Conservation (phyloP, 2,797 vertebrate species). For the Avahi laniger region DNA sequence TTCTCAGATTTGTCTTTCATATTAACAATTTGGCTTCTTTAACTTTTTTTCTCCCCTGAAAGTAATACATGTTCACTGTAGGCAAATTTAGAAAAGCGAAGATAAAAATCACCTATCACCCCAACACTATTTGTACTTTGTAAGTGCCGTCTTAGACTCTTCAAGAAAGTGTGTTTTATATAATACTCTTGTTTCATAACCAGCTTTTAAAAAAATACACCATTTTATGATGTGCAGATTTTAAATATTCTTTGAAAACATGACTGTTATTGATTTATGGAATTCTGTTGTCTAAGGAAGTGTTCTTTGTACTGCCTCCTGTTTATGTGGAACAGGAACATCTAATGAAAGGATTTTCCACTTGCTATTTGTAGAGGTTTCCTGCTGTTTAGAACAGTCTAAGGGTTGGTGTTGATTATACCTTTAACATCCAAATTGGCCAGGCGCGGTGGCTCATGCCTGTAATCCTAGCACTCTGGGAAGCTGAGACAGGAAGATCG, state of each 20-base stretch:
- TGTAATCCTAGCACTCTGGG: no score
- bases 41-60: neutral
- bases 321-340: neutral
- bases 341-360: neutral
- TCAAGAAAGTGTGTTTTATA: conserved; percentile 18
- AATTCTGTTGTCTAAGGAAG: neutral
- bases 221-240: conserved; percentile 9
- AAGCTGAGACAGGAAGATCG: no score
- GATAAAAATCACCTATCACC: neutral
- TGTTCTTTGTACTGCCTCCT: conserved; percentile 3
- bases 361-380: neutral
- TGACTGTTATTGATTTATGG: neutral
- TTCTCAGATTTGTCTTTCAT: conserved; percentile 10
- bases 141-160: neutral
- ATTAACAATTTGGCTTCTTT: neutral
- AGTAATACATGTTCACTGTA: neutral
- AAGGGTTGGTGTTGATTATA: neutral
- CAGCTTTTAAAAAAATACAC: neutral
- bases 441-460: no score
- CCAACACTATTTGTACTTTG: neutral
- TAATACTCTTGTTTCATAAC: conserved; percentile 8
- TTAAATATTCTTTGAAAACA: conserved; percentile 5
- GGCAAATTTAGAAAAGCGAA: conserved; percentile 41
- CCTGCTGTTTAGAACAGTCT: neutral
- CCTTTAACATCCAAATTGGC: neutral